Conservation (phyloP, 2,113 vertebrate genomes). For the Haliaeetus leucogaster region DNA sequence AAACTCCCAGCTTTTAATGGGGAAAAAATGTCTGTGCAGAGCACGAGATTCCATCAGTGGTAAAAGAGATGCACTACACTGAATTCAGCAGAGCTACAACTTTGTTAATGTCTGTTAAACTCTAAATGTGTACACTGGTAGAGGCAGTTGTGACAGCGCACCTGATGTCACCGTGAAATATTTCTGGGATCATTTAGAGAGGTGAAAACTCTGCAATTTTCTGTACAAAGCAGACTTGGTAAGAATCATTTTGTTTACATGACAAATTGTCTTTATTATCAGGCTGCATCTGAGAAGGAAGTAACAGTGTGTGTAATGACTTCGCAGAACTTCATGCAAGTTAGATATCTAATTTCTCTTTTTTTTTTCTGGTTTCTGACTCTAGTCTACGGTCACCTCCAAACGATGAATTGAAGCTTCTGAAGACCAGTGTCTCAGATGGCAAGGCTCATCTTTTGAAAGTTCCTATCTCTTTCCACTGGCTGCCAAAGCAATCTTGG, state of each 20-base stretch:
- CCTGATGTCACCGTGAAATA: not conserved
- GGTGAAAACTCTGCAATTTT: not conserved
- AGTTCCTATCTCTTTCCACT: not conserved
- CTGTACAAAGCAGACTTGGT: not conserved
- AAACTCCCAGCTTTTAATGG: not conserved
- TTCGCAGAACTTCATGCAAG: not conserved
- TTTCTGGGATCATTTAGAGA: not conserved
- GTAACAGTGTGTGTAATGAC: not conserved
- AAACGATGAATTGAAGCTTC: not conserved
- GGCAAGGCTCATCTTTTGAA: not conserved
- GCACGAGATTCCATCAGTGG: not conserved
- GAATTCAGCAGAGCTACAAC: not conserved
- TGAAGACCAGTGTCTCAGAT: not conserved
- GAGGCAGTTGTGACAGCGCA: not conserved
- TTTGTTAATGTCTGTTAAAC: not conserved
- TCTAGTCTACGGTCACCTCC: rapidly evolving
- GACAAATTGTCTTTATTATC: not conserved
- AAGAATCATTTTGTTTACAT: not conserved
- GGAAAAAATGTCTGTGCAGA: not conserved
- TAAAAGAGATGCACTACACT: not conserved
- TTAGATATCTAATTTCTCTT: not conserved
- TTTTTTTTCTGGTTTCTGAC: rapidly evolving
- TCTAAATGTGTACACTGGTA: not conserved
- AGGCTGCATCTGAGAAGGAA: not conserved
- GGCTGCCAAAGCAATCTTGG: not conserved